Evolutionary conservation across 2,888 invertebrate genomes (phyloP), one percentile per base, ranked within the genome.

Genomic region (Lottia gigantea): DNA sequence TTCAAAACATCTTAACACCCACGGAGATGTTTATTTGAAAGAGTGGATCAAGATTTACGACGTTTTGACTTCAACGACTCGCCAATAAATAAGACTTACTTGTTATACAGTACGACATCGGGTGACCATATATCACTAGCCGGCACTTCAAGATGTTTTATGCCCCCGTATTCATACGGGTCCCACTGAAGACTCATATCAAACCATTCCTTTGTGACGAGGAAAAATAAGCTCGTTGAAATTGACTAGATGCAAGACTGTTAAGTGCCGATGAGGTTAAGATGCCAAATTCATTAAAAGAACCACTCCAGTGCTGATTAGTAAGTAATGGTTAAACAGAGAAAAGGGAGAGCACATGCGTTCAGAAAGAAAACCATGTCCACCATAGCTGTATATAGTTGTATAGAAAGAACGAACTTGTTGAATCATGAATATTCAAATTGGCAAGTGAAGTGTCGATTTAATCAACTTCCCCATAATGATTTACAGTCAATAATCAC

Each of bases 171-270:
- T 88, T 97, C 96, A 71, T 92, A 90, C 0, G 97, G 97, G 88
- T 96, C 95, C 97, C 97, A 98, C 88, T 93, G 93, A 88, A 98
- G 95, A 90, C 97, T 96, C 90, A 95, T 94, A 90, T 98, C 97
- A 12, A 72, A 71, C 88, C 88, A 87, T 75, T 84, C 83, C 87
- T 87, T 79, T 55, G 62, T 40, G 23, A 23, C 19, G 23, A 55
- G 55, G 2, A 40, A 40, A 40, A 40, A 40, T 11, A 40, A 40
- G 40, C 40, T 40, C 40, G 40, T 40, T 40, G 40, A 40, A 40
- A 40, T 40, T 40, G 40, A 40, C 40, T 40, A 8, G 7, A 40
- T 40, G 40, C 40, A 40, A 40, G 40, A 40, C 40, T 40, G 40
- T 40, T 40, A 40, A 40, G 40, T 40, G 40, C 40, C 40, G 8